Conservation (phyloP, 2,113 vertebrate genomes). For the Phrynosoma platyrhinos region DNA sequence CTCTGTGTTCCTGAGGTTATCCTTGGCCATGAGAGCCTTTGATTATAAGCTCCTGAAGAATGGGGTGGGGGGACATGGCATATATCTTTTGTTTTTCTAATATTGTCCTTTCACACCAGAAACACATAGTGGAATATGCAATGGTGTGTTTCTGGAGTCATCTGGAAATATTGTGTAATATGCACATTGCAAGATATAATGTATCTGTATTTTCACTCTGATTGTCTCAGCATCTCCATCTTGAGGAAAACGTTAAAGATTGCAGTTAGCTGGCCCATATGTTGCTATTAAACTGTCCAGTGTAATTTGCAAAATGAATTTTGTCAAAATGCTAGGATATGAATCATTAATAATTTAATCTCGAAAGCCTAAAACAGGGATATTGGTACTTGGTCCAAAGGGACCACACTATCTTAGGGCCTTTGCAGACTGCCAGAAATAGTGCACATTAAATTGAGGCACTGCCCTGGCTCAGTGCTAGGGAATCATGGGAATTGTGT, state of each 20-base stretch:
- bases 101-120: not conserved
- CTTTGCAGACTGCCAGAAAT: no score
- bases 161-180: not conserved
- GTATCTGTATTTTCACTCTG: not conserved
- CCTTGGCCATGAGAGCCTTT: not conserved
- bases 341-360: conserved; percentile 70
- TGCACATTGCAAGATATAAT: not conserved
- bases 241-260: conserved; percentile 62
- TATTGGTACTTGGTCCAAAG: not conserved
- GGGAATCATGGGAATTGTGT: no score
- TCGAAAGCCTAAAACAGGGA: conserved; percentile 50
- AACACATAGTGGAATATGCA: not conserved
- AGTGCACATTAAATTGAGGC: no score
- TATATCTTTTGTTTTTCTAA: not conserved
- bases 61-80: no score
- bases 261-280: conserved; percentile 64
- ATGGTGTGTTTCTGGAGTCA: not conserved
- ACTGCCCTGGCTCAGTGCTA: no score
- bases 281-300: conserved; percentile 69
- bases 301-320: conserved; percentile 62
- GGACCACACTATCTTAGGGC: not conserved
- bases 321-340: conserved; percentile 64
- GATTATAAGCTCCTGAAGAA: not conserved
- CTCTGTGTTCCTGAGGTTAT: not conserved
- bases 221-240: conserved; percentile 34